Percentiles rank a stretch among this genome's conserved stretches.
Evolutionary conservation across 1,140 invertebrate genomes (phyloP).

Genomic region (Drosophila parabipectinata): DNA sequence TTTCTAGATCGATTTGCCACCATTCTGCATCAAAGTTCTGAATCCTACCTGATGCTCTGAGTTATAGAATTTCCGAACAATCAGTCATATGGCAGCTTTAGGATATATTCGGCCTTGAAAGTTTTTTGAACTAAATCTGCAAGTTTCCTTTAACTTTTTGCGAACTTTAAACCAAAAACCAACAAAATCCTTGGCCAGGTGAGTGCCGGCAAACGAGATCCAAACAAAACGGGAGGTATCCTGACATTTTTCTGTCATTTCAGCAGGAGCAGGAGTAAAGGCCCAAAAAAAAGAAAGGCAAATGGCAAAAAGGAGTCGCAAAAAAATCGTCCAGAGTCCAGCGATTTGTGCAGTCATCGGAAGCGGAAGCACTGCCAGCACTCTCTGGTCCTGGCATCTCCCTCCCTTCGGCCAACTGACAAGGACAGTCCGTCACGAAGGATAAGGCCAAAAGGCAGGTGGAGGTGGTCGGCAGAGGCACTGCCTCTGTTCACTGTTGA

Average conservation of each 20-base stretch:
- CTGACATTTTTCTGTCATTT: slow-evolving; percentile 71
- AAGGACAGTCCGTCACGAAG: slow-evolving; percentile 28
- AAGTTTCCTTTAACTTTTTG: not conserved
- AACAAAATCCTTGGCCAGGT: slow-evolving; percentile 23
- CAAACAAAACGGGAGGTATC: slow-evolving; percentile 56
- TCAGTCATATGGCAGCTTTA: too few relatives aligned
- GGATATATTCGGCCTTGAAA: too few relatives aligned
- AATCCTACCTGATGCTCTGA: too few relatives aligned
- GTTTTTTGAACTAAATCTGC: too few relatives aligned
- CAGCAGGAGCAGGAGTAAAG: slow-evolving; percentile 46
- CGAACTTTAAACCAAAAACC: slow-evolving; percentile 44
- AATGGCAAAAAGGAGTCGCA: slow-evolving; percentile 20
- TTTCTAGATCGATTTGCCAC: too few relatives aligned
- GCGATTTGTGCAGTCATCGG: slow-evolving; percentile 59
- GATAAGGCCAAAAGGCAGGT: slow-evolving; percentile 4
- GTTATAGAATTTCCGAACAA: too few relatives aligned
- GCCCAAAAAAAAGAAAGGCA: slow-evolving; percentile 18
- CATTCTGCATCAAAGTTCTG: too few relatives aligned
- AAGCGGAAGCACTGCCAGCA: slow-evolving; percentile 47
- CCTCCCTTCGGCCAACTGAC: slow-evolving; percentile 30
- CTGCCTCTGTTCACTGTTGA: slow-evolving; percentile 59
- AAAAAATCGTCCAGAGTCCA: slow-evolving; percentile 25
- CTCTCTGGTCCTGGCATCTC: not conserved
- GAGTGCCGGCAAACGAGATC: slow-evolving; percentile 29
- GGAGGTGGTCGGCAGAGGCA: slow-evolving; percentile 17